Conservation (phyloP, 2,113 vertebrate species). For the Caloenas nicobarica region DNA sequence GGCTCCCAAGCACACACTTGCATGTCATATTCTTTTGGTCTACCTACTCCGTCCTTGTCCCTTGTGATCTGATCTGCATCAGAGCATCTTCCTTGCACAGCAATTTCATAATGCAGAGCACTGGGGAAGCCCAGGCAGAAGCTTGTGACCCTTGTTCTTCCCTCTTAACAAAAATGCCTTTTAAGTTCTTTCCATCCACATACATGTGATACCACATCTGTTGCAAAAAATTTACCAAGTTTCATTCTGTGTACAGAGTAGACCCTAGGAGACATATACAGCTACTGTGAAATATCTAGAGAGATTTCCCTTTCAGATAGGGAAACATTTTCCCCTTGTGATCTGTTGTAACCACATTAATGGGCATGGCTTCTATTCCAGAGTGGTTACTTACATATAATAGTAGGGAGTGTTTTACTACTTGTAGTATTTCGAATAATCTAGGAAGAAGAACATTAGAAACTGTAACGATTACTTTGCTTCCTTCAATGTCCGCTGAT, state of each 20-base stretch:
- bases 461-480: not conserved
- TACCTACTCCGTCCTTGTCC: not conserved
- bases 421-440: not conserved
- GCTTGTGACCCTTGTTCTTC: rapidly evolving
- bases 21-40: not conserved
- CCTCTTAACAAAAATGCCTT: not conserved
- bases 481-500: not conserved
- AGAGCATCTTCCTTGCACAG: not conserved
- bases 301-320: not conserved
- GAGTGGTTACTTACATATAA: not conserved
- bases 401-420: not conserved
- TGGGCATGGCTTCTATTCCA: not conserved
- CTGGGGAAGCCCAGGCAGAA: not conserved
- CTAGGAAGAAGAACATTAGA: not conserved
- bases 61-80: not conserved
- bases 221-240: not conserved
- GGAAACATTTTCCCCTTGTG: not conserved
- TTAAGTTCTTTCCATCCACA: not conserved
- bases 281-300: not conserved
- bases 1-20: not conserved
- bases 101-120: rapidly evolving
- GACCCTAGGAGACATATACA: not conserved
- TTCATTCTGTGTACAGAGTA: not conserved
- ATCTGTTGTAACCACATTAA: not conserved
- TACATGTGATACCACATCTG: rapidly evolving